Evolutionary conservation across 2,888 invertebrate species (phyloP), one percentile per base, ranked within the genome.

Genomic region (Gibbula magus): DNA sequence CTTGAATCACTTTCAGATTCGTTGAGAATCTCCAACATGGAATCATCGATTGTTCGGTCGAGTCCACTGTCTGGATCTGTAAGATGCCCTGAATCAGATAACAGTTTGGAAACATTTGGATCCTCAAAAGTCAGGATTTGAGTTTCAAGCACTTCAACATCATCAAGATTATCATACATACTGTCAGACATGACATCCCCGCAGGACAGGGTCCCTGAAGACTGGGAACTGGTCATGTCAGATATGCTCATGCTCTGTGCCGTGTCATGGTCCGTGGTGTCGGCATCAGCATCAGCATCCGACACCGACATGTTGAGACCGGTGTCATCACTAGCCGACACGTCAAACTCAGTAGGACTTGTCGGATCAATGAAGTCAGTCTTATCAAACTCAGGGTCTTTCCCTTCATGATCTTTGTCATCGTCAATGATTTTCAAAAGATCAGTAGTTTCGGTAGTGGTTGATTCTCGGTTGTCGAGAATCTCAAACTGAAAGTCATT

Each of bases 141-240:
- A 20, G 32, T 29, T 18, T 78, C 75, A n/a, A 45, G 39, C 4
- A 74, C 66, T 8, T 74, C 74, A 8, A 66, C 67, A 22, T 77
- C 75, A 1, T 78, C 82, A 7, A 52, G 18, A 29, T 77, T 79
- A 25, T 82, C 82, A 22, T 77, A 77, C 16, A 75, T 53, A 16
- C 77, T 77, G 25, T 82, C 82, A n/a, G 77, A 52, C 45, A 77
- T 73, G 52, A 79, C 54, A 20, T 82, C 82, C 18, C 79, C 79
- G 16, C 70, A 51, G 32, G 78, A 78, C 52, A 78, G 45, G 0
- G 79, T 79, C 52, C 73, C 61, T 18, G 82, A 75, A 1, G 75
- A 67, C 22, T 79, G 79, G 54, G 82, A 82, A 20, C 73, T 82
- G 67, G 79, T 79, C 82, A 82, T 79, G 79, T 82, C 82, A 22